Conservation (phyloP, 2,113 vertebrate genomes). For the Harpagus bidentatus region DNA sequence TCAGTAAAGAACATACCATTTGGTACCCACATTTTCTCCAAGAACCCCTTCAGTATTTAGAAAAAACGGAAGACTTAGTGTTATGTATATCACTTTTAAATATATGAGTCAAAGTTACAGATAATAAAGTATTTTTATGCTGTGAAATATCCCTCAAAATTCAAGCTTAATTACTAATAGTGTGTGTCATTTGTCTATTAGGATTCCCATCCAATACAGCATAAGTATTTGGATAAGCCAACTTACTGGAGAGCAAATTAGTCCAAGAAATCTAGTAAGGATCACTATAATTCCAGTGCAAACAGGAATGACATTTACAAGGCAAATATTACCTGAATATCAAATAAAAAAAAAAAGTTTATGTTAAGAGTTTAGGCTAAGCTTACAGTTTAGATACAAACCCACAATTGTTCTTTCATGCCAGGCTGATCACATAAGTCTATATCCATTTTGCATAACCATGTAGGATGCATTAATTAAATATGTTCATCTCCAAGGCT, state of each 20-base stretch:
- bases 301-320: constrained; percentile 15
- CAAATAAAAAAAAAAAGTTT: not conserved
- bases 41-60: not conserved
- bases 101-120: not conserved
- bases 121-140: not conserved
- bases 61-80: not conserved
- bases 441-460: not conserved
- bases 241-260: not conserved
- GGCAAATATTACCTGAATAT: not conserved
- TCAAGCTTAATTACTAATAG: not conserved
- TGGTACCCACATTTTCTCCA: not conserved
- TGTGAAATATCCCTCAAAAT: not conserved
- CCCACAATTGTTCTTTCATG: not conserved
- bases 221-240: not conserved
- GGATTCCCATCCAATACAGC: not conserved
- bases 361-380: constrained; percentile 14
- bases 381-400: not conserved
- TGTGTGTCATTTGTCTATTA: not conserved
- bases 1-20: not conserved
- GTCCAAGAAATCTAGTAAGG: not conserved
- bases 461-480: not conserved
- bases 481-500: not conserved
- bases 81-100: not conserved
- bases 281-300: not conserved
- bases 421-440: not conserved